Percentiles rank a stretch among this genome's conserved stretches.
Evolutionary conservation across 2,797 vertebrate species (phyloP).

Genomic region (Mareca strepera): DNA sequence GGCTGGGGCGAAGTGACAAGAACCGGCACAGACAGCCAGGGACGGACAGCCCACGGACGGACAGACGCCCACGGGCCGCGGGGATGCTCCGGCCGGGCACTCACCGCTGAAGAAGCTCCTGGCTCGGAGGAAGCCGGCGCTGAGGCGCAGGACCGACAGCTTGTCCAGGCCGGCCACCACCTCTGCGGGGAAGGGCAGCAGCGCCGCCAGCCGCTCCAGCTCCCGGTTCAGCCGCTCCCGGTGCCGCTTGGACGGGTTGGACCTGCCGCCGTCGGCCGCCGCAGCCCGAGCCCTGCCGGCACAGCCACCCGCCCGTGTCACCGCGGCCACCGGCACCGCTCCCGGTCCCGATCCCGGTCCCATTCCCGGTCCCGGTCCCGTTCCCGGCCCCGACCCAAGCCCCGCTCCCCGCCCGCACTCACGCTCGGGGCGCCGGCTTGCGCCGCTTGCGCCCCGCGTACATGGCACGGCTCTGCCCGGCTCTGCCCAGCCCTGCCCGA

Average conservation of each 20-base stretch:
- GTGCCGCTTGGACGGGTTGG: slow-evolving; percentile 84
- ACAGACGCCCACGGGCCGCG: too few relatives aligned
- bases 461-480: background rate
- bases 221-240: slow-evolving; percentile 82
- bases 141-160: slow-evolving; percentile 77
- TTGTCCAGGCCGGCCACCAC: slow-evolving; percentile 83
- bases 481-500: background rate
- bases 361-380: too few relatives aligned
- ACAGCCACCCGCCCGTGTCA: background rate
- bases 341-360: too few relatives aligned
- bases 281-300: slow-evolving; percentile 70
- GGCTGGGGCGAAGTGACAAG: too few relatives aligned
- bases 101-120: slow-evolving; percentile 82
- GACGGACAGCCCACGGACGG: too few relatives aligned
- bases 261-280: slow-evolving; percentile 69
- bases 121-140: slow-evolving; percentile 81
- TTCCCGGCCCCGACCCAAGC: background rate
- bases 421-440: slow-evolving; percentile 81
- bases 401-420: slow-evolving; percentile 43
- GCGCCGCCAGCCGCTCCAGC: slow-evolving; percentile 81
- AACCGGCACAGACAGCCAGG: too few relatives aligned
- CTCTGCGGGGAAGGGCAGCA: slow-evolving; percentile 82
- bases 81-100: too few relatives aligned
- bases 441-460: slow-evolving; percentile 82
- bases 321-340: background rate